Base-by-base conservation (phyloP, 2,888 invertebrate genomes). In the Cheilosia scutellata region DNA sequence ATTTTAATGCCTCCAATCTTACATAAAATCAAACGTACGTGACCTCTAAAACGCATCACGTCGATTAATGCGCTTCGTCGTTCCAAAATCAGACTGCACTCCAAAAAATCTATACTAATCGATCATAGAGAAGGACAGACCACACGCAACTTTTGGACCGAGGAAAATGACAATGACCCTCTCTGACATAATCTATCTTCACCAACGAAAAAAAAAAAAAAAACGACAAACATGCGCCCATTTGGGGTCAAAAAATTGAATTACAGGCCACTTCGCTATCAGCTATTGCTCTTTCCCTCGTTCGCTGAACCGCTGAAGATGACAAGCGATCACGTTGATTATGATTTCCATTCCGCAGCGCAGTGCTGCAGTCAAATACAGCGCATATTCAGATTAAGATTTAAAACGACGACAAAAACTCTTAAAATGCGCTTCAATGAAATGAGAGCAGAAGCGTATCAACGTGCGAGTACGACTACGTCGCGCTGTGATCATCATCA, bases 231-330 rank as follows among this genome's bases (percentile, higher is more conserved):
- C 29, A 37, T 60, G 49, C 49, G 51, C 37, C 7, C 44, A 76
- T 58, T 71, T 82, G 58, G 53, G 82, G 71, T 82, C 82, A 76
- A 76, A 58, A 78, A 82, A 60, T 71, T 29, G 40, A 82, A 71
- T 76, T 68, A 47, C 53, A 65, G 25, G 40, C 65, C 27, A 60
- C 47, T 71, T 55, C 20, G 29, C 55, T 75, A 57, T 72, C 60
- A 58, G 65, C 44, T 76, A 71, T 71, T 42, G 70, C 49, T 58
- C 58, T 63, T 71, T 40, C 47, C 53, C 31, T 62, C 80, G 80
- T 74, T 74, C 80, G 62, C 53, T 80, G 74, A 49, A 72, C 72
- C 78, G 82, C 60, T 72, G 55, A 42, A 37, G 27, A 44, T 57
- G 7, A 6, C 20, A 20, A 37, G 37, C 9, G 47, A 62, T 53